Conservation (phyloP, 1,140 invertebrate species). For the Tenebrio molitor region DNA sequence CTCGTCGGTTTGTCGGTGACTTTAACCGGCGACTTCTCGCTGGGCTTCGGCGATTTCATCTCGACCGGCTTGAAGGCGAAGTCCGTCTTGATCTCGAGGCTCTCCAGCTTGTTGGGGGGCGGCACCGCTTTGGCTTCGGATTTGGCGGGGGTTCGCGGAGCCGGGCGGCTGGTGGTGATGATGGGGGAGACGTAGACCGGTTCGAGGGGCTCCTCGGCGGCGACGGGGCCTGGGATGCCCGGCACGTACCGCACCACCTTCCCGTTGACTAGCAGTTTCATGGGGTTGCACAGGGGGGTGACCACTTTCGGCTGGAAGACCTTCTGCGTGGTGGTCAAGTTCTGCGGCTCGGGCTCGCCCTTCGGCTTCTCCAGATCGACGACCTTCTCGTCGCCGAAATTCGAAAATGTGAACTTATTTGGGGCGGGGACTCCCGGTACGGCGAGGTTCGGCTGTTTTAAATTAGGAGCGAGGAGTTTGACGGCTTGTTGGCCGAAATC, state of each 20-base stretch:
- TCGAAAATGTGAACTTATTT: slow-evolving; percentile 39
- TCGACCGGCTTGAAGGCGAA: slow-evolving; percentile 4
- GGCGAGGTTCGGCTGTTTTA: slow-evolving; percentile 62
- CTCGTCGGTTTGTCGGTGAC: background rate
- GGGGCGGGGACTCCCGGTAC: slow-evolving; percentile 57
- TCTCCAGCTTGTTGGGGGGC: slow-evolving; percentile 10
- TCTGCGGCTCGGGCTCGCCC: slow-evolving; percentile 44
- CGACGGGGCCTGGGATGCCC: slow-evolving; percentile 84
- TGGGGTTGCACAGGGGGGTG: slow-evolving; percentile 73
- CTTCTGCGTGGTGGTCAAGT: slow-evolving; percentile 41
- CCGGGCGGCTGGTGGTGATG: background rate
- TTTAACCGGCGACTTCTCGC: slow-evolving; percentile 33
- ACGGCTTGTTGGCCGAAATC: slow-evolving; percentile 65
- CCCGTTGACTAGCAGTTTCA: slow-evolving; percentile 74
- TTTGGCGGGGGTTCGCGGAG: background rate
- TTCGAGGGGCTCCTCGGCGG: slow-evolving; percentile 56
- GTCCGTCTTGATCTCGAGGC: slow-evolving; percentile 38
- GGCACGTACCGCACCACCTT: slow-evolving; percentile 82
- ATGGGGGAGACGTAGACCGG: slow-evolving; percentile 41
- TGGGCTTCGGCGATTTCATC: slow-evolving; percentile 63
- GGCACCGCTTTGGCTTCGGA: slow-evolving; percentile 19
- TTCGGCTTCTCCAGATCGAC: slow-evolving; percentile 43
- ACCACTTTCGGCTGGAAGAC: slow-evolving; percentile 37
- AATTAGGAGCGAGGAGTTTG: slow-evolving; percentile 63
- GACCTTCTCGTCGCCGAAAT: slow-evolving; percentile 15